These are phyloP conservation scores for Danio tinwini DNA, from an alignment of 2,797 vertebrate genomes.

Conservation along the genomic window DNA sequence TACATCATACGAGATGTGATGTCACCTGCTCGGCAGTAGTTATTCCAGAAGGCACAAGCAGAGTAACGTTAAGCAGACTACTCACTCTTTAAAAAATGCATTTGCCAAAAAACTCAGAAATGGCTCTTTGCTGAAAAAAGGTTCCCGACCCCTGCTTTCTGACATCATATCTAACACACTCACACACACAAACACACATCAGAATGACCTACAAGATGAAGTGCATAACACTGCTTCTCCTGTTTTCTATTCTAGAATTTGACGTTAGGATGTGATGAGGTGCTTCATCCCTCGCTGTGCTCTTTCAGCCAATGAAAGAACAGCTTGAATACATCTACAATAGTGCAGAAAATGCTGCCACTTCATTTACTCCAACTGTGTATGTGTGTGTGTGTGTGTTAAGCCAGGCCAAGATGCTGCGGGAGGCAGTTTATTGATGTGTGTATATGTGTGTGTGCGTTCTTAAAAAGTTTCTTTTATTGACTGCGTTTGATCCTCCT, in stretches of 20 bases:
- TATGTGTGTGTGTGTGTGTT: background rate
- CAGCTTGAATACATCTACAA: slow-evolving; percentile 16
- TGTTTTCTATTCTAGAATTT: slow-evolving; percentile 16
- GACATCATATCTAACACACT: background rate
- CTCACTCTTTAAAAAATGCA: no score
- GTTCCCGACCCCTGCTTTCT: no score
- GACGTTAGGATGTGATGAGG: background rate
- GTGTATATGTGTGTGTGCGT: slow-evolving; percentile 1
- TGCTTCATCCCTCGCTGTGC: slow-evolving; percentile 20
- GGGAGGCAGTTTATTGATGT: slow-evolving; percentile 24
- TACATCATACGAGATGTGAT: no score
- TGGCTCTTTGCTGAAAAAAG: no score
- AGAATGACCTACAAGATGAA: slow-evolving; percentile 1
- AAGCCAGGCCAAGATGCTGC: slow-evolving; percentile 9
- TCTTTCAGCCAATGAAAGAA: slow-evolving; percentile 27
- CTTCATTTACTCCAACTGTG: slow-evolving; percentile 14
- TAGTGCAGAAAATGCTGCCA: background rate
- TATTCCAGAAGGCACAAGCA: no score
- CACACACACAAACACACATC: background rate
- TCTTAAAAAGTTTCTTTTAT: slow-evolving; percentile 69
- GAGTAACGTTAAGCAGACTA: no score
- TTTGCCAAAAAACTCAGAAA: no score
- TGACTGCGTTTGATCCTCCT: slow-evolving; percentile 42
- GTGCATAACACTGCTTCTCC: background rate
- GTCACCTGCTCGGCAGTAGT: no score